A percentile compares a stretch with the other conserved stretches of the same genome.
These are phyloP conservation scores for Apodemia mormo DNA, from an alignment of 2,888 invertebrate genomes.

Conservation along the genomic window DNA sequence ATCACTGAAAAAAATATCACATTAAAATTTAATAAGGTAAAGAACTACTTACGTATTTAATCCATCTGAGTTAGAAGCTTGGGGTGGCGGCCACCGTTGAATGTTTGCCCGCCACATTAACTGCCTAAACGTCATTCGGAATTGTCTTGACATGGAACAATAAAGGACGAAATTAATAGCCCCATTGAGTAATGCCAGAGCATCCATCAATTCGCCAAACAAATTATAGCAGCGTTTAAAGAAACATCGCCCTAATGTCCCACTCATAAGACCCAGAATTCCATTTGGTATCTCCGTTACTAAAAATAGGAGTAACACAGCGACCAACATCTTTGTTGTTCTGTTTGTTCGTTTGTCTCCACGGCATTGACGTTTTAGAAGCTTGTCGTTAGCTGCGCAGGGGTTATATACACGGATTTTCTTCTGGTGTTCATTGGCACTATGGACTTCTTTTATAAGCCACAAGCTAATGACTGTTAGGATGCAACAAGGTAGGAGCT, in stretches of 20 bases:
- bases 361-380: constrained; percentile 64
- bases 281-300: constrained; percentile 95
- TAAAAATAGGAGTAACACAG: constrained; percentile 92
- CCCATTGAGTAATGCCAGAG: constrained; percentile 93
- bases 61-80: constrained; percentile 82
- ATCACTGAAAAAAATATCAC: too few species aligned
- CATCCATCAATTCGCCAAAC: constrained; percentile 94
- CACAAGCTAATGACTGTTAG: constrained; percentile 88
- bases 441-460: constrained; percentile 87
- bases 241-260: constrained; percentile 84
- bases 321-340: constrained; percentile 94
- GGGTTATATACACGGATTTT: constrained; percentile 76
- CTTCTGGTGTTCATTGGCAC: constrained; percentile 86
- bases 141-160: constrained; percentile 96
- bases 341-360: constrained; percentile 83
- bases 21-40: background rate
- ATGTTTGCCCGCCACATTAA: constrained; percentile 72
- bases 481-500: constrained; percentile 89
- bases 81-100: constrained; percentile 70
- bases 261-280: constrained; percentile 76
- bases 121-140: constrained; percentile 83
- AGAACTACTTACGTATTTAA: constrained; percentile 83
- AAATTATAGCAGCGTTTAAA: constrained; percentile 90
- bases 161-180: constrained; percentile 97
- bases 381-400: constrained; percentile 65